Evolutionary conservation across 2,113 vertebrate species (phyloP).

Genomic region (Rhipidura dahli): DNA sequence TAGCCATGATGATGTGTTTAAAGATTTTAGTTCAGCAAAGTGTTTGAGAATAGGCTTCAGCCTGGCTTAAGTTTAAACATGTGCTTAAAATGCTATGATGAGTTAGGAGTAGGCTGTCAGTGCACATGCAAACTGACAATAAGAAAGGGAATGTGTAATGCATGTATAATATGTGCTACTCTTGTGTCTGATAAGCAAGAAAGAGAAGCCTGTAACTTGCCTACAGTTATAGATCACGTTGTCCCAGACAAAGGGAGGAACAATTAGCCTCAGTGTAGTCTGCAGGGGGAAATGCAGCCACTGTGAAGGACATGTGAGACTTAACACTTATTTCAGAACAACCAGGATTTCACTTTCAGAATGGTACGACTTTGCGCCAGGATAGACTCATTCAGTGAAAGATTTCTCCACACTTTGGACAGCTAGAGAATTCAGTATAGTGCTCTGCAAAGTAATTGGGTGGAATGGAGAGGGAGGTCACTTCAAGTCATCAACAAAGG

Average conservation of each 20-base stretch:
- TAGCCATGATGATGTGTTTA: not conserved
- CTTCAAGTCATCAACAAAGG: not conserved
- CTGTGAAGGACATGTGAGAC: not conserved
- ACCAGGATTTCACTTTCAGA: not conserved
- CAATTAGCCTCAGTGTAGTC: not conserved
- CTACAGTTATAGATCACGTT: not conserved
- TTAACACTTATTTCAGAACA: not conserved
- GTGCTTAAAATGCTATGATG: not conserved
- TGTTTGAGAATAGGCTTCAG: not conserved
- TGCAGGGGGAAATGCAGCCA: not conserved
- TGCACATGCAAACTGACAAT: not conserved
- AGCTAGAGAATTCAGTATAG: not conserved
- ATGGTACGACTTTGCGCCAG: not conserved
- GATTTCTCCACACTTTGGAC: not conserved
- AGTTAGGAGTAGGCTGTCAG: not conserved
- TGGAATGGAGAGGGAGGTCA: accelerated
- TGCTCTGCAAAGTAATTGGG: not conserved
- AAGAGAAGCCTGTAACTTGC: not conserved
- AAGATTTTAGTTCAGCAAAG: not conserved
- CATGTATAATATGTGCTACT: not conserved
- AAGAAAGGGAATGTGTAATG: not conserved
- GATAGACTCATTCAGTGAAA: not conserved
- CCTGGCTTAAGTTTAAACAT: not conserved
- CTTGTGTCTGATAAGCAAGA: not conserved
- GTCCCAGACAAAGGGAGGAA: not conserved